Evolutionary conservation across 2,113 vertebrate genomes (phyloP), one percentile per base, ranked within the genome.

Genomic region (Otocyon megalotis): DNA sequence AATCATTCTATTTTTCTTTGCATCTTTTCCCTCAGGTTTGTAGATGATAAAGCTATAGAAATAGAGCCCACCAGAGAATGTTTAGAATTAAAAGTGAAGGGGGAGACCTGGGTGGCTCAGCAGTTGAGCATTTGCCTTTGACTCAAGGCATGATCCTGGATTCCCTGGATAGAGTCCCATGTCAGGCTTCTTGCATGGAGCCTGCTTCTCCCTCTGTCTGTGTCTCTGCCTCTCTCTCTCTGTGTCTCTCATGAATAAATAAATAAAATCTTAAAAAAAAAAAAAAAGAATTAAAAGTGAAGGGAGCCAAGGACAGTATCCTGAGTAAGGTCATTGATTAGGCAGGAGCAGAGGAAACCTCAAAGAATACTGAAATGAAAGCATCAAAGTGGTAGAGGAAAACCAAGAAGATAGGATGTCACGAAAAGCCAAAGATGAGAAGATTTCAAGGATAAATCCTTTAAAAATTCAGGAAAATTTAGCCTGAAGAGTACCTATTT

Each of bases 401-500:
- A 87, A n/a, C 77, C 22, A 35, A 22, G 35, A 65, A 65, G 79
- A 58, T 72, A 62, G 20, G n/a, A 15, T 77, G 48, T 84, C 50
- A 48, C 16, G n/a, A 10, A 95, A 48, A n/a, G 20, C 72, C 81
- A 88, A 63, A 37, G 10, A 76, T 87, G 77, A 94, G 50, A 74
- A 43, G 81, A 85, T 71, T 94, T 81, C 65, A 77, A 88, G 54
- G 53, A 92, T 30, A 96, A 86, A 60, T 86, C 28, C 16, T 83
- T 94, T 63, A 48, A 85, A 56, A 24, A 4, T 13, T 91, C 37
- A 77, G 54, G 4, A 62, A 76, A 62, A 48, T 24, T n/a, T 58
- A 92, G 76, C 48, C 32, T 48, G 50, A 35, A 24, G 93, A 62
- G 26, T 50, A 0, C 76, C 43, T 54, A 0, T 81, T 94, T 6